Conservation (phyloP, 2,888 invertebrate species). For the Cylindroiulus punctatus region DNA sequence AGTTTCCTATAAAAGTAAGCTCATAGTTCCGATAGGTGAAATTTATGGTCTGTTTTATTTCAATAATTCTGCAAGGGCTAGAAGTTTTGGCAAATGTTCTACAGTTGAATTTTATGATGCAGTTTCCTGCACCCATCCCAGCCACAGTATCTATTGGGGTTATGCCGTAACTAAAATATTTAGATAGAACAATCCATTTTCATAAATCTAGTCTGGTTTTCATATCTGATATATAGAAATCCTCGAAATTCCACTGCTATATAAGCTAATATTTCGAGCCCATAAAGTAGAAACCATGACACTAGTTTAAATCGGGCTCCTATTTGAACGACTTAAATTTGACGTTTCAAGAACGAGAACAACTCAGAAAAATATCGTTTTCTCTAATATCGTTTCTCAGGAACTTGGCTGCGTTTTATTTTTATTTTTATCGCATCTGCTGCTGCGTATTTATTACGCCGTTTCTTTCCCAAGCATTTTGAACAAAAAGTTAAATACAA, state of each 20-base stretch:
- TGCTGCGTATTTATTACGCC: background rate
- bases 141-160: background rate
- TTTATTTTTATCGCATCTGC: background rate
- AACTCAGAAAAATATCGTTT: background rate
- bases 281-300: background rate
- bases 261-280: conserved; percentile 5
- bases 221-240: conserved; percentile 15
- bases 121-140: background rate
- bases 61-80: background rate
- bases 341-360: conserved; percentile 23
- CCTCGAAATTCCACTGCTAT: background rate
- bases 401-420: conserved; percentile 15
- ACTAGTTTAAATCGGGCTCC: conserved; percentile 9
- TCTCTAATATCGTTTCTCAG: background rate
- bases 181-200: conserved; percentile 32
- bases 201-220: conserved; percentile 26
- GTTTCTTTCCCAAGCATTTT: background rate
- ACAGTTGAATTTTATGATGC: conserved; percentile 17
- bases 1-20: conserved; percentile 32
- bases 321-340: conserved; percentile 14
- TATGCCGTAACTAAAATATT: background rate
- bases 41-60: background rate
- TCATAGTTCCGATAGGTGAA: background rate
- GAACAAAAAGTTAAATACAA: background rate
- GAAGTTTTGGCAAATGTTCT: background rate